Evolutionary conservation across 2,888 invertebrate species (phyloP), one percentile per base, ranked within the genome.

Genomic region (Drosophila robusta): DNA sequence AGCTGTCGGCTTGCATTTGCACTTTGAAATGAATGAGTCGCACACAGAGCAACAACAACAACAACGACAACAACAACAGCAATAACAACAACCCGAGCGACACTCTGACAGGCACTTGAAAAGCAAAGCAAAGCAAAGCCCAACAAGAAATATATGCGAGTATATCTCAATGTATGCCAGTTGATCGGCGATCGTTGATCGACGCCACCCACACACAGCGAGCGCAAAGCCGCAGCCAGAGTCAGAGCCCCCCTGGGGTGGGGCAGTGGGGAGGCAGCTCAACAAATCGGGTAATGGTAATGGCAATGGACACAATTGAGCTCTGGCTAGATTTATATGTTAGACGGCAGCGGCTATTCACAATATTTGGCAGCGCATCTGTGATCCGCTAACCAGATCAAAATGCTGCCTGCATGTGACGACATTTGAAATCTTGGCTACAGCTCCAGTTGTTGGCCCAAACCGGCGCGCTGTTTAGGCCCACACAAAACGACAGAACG

Each of bases 1-100:
- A 78, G 73, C 82, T 83, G 88, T 83, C 87, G 75, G 87, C 78
- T 85, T 85, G 82, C 82, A 85, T 87, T 88, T 89, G 87, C 89
- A 84, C 85, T 84, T 81, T 82, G 69, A 75, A 80, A 86, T 80
- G 77, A 87, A 78, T 78, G 78, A 77, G 70, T 52, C 39, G 65
- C 65, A 65, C 51, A 61, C 61, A 47, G 50, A 62, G 54, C 54
- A 63, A 50, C 69, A 61, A 38, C 62, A 63, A 22, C 47, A 50
- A 12, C 57, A 57, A 29, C 57, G 67, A 54, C 51, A 58, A 22
- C 47, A 50, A 12, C 57, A 57, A 29, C 57, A 70, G 51, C 51
- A 58, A 41, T 60, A 52, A 50, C 66, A 46, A 46, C 61, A 50
- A 44, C 58, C 29, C 61, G 62, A 55, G 58, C 63, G 50, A 75